phyloP scores from a whole-genome alignment of 2,797 vertebrate species.

The Gadopsis marmoratus region DNA sequence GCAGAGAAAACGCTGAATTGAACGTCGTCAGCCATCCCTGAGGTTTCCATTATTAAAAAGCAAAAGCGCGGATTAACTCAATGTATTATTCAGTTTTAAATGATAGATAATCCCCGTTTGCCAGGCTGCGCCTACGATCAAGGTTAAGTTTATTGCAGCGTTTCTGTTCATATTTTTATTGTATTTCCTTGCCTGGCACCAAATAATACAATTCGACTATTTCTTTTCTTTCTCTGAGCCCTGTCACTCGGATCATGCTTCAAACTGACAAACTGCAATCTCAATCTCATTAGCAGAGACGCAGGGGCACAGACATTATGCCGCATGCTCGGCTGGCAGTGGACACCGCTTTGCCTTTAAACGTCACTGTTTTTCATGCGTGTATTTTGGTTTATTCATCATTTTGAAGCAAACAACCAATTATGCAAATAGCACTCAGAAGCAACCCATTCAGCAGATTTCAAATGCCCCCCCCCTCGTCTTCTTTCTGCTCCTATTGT shows the following conservation, averaged over 20 bases:
- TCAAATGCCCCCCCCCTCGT: slow-evolving; percentile 67
- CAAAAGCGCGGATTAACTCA: slow-evolving; percentile 37
- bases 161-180: slow-evolving; percentile 34
- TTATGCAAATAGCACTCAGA: slow-evolving; percentile 76
- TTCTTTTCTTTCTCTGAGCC: not conserved
- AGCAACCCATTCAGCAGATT: slow-evolving; percentile 81
- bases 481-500: slow-evolving; percentile 54
- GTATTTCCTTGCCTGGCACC: slow-evolving; percentile 33
- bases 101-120: slow-evolving; percentile 1
- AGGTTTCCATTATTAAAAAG: slow-evolving; percentile 40
- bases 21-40: slow-evolving; percentile 38
- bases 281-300: slow-evolving; percentile 70
- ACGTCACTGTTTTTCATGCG: slow-evolving; percentile 56
- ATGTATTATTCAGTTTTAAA: slow-evolving; percentile 50
- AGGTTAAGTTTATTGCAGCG: slow-evolving; percentile 28
- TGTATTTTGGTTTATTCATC: slow-evolving; percentile 82
- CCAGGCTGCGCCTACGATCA: slow-evolving; percentile 21
- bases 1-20: slow-evolving; percentile 30
- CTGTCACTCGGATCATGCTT: slow-evolving; percentile 57
- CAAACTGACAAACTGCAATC: slow-evolving; percentile 65
- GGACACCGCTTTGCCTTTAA: slow-evolving; percentile 51
- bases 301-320: slow-evolving; percentile 52
- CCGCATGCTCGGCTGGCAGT: slow-evolving; percentile 66
- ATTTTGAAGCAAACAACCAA: slow-evolving; percentile 82
- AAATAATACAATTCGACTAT: slow-evolving; percentile 42